Evolutionary conservation across 2,113 vertebrate genomes (phyloP), one percentile per base, ranked within the genome.

Genomic region (Lichenostomus cassidix): DNA sequence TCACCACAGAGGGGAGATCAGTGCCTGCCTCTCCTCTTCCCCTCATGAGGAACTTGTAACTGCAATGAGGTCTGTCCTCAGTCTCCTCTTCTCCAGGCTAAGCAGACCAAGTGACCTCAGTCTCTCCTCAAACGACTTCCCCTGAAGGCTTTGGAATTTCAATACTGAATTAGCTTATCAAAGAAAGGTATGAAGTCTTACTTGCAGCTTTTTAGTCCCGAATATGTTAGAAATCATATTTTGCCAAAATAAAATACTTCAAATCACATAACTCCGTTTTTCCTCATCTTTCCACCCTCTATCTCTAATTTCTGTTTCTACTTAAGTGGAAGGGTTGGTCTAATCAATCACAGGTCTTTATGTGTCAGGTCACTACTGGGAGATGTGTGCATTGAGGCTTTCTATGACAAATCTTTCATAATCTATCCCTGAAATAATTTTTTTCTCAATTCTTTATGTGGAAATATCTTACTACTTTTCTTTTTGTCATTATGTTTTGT

Each of bases 121-220:
- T 6, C 5, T 5, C 17, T 63, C 33, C 17, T 46, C 46, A 44
- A 20, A 9, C 0, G 1, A 39, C 25, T 53, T 71, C 39, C 13
- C 7, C 33, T 46, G 13, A 46, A 27, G 13, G 58, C 49, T 63
- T 64, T 1, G 3, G 39, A 82, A 84, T 33, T 60, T 62, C 13
- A 35, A 3, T 39, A 42, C 4, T 31, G 7, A 78, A 60, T 44
- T 44, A 42, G 2, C 28, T 68, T 58, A 27, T 16, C 20, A 74
- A 55, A 81, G 5, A 64, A 44, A 84, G 3, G 5, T 6, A 33
- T 5, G 4, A 19, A 49, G 41, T 33, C 73, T 29, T 41, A 35
- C 15, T 24, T 42, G 24, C 0, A 0, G 8, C 12, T 50, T 84
- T 75, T 62, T n/a, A 59, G 21, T 24, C 9, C 27, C 7, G 23